A percentile compares a stretch with the other conserved stretches of the same genome.
Conservation (phyloP, 2,888 invertebrate genomes). For the Luperina testacea region DNA sequence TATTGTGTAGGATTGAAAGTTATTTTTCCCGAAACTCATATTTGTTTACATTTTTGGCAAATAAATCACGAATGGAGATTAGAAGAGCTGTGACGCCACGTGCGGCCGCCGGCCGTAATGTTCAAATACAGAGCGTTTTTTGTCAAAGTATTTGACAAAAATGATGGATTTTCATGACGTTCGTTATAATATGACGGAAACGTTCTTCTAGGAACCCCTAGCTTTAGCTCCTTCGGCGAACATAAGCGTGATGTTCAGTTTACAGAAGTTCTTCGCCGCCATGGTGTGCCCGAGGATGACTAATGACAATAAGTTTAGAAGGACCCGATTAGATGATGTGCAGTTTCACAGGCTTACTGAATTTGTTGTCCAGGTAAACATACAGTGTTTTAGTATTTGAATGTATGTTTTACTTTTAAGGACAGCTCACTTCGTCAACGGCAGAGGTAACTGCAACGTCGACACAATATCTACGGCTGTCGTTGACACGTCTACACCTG, state of each 20-base stretch:
- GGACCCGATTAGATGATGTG: slow-evolving; percentile 69
- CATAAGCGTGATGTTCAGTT: slow-evolving; percentile 62
- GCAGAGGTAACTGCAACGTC: too few species aligned
- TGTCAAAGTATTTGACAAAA: not conserved
- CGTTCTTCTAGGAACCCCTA: not conserved
- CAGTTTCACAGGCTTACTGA: slow-evolving; percentile 76
- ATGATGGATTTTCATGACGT: not conserved
- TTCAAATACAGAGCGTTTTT: not conserved
- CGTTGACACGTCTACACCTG: too few species aligned
- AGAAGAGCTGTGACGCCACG: not conserved
- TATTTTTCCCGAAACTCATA: too few species aligned
- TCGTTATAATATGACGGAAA: not conserved
- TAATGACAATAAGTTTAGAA: slow-evolving; percentile 69
- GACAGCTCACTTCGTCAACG: too few species aligned
- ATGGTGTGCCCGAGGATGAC: slow-evolving; percentile 83
- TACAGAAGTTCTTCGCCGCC: slow-evolving; percentile 83
- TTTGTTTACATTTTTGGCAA: too few species aligned
- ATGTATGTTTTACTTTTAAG: not conserved
- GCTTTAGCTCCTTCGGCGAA: not conserved
- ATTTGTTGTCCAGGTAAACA: slow-evolving; percentile 79
- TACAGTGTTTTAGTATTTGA: not conserved
- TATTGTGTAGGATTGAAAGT: too few species aligned
- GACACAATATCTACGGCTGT: too few species aligned
- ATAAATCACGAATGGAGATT: too few species aligned
- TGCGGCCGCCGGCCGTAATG: not conserved